Evolutionary conservation across 2,797 vertebrate species (phyloP), one percentile per base, ranked within the genome.

Genomic region (Artibeus jamaicensis): DNA sequence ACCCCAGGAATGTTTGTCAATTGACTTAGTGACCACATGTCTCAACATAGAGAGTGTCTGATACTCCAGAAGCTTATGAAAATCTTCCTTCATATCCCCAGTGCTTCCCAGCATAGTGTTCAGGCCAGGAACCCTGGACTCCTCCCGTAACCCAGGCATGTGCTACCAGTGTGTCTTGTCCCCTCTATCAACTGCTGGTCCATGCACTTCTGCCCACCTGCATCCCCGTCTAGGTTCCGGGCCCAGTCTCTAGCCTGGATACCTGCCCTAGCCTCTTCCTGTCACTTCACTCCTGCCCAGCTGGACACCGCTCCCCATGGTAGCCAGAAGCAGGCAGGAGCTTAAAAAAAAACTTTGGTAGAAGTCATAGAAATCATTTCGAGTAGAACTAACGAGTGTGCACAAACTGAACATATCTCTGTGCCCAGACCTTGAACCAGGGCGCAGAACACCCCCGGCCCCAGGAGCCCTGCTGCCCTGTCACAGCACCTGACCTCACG

Each of bases 11-110:
- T 46, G 67, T 88, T 86, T 95, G 68, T 59, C 32, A 65, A 86
- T 67, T 18, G 94, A 70, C 44, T 74, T 88, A n/a, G 15, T 89
- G 85, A 94, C 46, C 89, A 37, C 57, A 55, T 9, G 5, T 18
- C 73, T 39, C 50, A 32, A 44, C 5, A 1, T n/a, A 67, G 44
- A 86, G 53, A 71, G n/a, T 79, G 78, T 15, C 14, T 16, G 39
- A 18, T 50, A 29, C n/a, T 21, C 44, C 10, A 2, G 68, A 37
- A 26, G 1, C 37, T 93, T 22, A 18, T 16, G 76, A 62, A 65
- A 65, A 55, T 46, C 88, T 32, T 70, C 82, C 65, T 53, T 29
- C 14, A 21, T 19, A 3, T 37, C 16, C 53, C 21, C 8, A 73
- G 6, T 11, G 50, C 57, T 53, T 46, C 12, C n/a, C 2, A 3